Conservation (phyloP, 2,797 vertebrate species). For the Delichon dasypus region DNA sequence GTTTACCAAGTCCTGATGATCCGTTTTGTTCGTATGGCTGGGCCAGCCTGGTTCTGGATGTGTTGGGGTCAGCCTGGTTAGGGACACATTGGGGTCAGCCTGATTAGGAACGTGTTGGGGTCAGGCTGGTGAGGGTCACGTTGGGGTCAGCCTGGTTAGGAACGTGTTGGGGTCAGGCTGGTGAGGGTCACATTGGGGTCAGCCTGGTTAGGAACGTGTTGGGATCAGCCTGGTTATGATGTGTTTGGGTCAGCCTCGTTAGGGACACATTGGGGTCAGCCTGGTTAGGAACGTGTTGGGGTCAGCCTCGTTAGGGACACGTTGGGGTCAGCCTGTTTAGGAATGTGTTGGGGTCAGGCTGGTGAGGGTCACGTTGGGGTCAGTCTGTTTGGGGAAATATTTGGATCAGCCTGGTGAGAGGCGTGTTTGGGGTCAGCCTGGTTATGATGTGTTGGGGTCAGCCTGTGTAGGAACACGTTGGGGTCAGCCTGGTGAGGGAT, state of each 20-base stretch:
- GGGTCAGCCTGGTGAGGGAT: neutral
- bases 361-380: no score
- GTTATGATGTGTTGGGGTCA: no score
- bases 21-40: fast-evolving
- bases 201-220: neutral
- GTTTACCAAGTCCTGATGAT: neutral
- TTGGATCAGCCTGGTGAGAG: no score
- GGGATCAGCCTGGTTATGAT: no score
- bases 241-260: no score
- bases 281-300: neutral
- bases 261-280: neutral
- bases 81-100: neutral
- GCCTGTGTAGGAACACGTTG: no score
- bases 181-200: neutral
- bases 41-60: neutral
- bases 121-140: no score
- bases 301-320: no score
- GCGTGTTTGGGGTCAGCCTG: no score
- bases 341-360: neutral
- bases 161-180: neutral
- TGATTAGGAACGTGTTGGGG: neutral
- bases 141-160: neutral
- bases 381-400: no score
- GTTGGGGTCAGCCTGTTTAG: neutral
- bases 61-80: neutral